Conservation (phyloP, 2,888 invertebrate genomes). For the Noctua janthina region DNA sequence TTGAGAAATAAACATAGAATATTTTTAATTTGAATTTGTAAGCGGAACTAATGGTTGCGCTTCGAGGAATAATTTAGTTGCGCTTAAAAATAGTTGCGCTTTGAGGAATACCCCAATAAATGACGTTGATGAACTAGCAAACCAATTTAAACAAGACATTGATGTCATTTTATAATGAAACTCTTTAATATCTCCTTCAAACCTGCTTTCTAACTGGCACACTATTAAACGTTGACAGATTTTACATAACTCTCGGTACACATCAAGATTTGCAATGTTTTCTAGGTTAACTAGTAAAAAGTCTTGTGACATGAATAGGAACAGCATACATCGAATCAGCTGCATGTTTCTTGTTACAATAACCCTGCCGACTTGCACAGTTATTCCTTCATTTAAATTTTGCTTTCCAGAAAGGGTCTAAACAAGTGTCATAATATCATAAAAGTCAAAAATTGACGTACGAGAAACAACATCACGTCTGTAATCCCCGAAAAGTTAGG, state of each 20-base stretch:
- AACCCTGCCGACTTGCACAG: background rate
- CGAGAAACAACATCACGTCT: background rate
- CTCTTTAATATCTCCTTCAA: background rate
- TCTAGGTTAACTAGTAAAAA: background rate
- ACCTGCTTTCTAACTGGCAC: background rate
- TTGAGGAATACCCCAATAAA: too few species aligned
- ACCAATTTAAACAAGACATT: background rate
- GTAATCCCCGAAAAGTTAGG: background rate
- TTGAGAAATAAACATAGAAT: too few species aligned
- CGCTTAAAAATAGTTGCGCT: too few species aligned
- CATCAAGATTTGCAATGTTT: slow-evolving; percentile 7
- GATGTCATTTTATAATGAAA: background rate
- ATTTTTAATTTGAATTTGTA: too few species aligned
- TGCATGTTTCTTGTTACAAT: background rate
- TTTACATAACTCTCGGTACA: slow-evolving; percentile 12
- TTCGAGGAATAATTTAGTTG: too few species aligned
- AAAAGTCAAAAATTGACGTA: background rate
- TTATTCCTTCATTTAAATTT: background rate
- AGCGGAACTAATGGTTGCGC: too few species aligned
- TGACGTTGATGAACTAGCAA: background rate
- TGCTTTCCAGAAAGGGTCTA: background rate
- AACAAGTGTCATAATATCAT: background rate
- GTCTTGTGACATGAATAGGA: slow-evolving; percentile 1
- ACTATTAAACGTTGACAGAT: background rate
- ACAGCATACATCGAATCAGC: background rate